phyloP scores from a whole-genome alignment of 2,797 vertebrate genomes.

The Scleropages formosus region DNA sequence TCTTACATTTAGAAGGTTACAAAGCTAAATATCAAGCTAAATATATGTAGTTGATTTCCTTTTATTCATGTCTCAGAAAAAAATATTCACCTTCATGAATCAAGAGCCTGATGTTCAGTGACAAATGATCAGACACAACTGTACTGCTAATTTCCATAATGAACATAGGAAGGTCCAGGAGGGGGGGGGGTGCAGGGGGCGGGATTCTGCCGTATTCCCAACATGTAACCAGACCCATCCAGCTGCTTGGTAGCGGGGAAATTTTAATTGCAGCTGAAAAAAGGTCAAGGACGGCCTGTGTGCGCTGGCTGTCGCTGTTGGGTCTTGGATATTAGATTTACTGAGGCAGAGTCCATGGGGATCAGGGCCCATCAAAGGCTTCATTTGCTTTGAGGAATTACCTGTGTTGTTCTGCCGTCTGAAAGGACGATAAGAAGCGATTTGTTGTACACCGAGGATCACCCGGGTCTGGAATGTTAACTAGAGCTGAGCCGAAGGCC shows the following conservation, averaged over 20 bases:
- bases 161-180: neutral
- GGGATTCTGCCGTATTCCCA: conserved; percentile 20
- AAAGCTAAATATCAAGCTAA: too few species aligned
- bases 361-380: conserved; percentile 8
- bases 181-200: neutral
- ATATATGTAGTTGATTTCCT: too few species aligned
- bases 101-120: neutral
- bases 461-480: conserved; percentile 18
- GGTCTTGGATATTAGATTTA: conserved; percentile 25
- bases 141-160: conserved; percentile 21
- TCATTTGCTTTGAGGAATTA: conserved; percentile 23
- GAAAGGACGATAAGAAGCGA: conserved; percentile 15
- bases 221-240: conserved; percentile 20
- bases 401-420: neutral
- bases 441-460: conserved; percentile 11
- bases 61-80: neutral
- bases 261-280: conserved; percentile 22
- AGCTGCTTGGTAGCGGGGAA: neutral
- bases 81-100: neutral
- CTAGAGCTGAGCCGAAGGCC: neutral
- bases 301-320: neutral
- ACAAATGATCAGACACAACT: neutral
- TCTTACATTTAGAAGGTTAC: too few species aligned
- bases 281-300: conserved; percentile 29
- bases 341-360: neutral